Percentiles rank a stretch among this genome's conserved stretches.
These are phyloP conservation scores for Ailuropoda melanoleuca DNA, from an alignment of 2,113 vertebrate species.

Conservation along the genomic window DNA sequence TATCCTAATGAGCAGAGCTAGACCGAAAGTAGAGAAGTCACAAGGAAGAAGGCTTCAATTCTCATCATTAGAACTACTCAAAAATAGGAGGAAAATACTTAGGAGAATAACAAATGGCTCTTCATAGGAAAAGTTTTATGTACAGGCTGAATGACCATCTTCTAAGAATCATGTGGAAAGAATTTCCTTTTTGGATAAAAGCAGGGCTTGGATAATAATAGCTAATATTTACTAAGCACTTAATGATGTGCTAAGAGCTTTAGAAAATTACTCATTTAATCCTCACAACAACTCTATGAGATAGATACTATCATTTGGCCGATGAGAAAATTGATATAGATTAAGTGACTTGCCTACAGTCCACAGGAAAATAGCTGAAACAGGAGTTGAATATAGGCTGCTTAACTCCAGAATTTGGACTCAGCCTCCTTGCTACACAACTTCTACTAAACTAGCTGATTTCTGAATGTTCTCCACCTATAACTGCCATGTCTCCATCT, in stretches of 20 bases:
- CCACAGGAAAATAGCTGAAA: background rate
- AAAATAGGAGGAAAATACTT: background rate
- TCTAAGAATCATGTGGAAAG: background rate
- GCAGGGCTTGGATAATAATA: background rate
- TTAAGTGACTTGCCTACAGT: background rate
- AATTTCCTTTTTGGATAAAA: constrained; percentile 23
- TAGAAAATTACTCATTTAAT: constrained; percentile 41
- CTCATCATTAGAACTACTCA: background rate
- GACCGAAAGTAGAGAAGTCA: background rate
- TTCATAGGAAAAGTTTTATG: background rate
- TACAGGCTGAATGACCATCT: background rate
- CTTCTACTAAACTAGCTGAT: background rate
- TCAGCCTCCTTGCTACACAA: background rate
- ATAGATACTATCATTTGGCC: background rate
- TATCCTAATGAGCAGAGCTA: background rate
- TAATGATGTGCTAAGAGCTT: background rate
- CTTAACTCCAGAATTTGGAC: background rate
- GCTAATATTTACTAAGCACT: constrained; percentile 32
- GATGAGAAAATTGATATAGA: background rate
- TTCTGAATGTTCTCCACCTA: background rate
- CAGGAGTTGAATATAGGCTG: background rate
- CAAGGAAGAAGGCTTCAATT: background rate
- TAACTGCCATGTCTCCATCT: background rate
- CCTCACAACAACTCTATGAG: background rate
- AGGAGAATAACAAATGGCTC: background rate